Evolutionary conservation across 2,888 invertebrate species (phyloP).

Genomic region (Orthosia gothica): DNA sequence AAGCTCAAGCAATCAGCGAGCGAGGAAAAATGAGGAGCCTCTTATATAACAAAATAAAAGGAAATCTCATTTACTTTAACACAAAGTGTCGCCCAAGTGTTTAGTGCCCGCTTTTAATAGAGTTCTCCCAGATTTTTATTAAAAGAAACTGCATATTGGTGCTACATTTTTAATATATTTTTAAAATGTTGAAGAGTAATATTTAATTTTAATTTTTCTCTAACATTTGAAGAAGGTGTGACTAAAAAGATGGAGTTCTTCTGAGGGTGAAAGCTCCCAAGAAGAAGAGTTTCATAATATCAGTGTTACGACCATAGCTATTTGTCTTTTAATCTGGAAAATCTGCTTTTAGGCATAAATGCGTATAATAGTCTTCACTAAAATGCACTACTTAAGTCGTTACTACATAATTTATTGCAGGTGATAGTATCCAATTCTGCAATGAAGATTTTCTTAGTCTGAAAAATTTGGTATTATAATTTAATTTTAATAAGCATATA

Average conservation of each 20-base stretch:
- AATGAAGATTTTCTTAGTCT: no score
- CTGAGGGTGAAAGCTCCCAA: neutral
- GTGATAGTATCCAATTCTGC: no score
- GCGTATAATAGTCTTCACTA: no score
- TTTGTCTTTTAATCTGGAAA: no score
- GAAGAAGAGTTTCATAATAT: constrained; percentile 5
- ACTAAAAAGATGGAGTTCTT: constrained; percentile 14
- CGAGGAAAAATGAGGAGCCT: constrained; percentile 14
- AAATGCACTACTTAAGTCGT: no score
- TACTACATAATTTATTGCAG: no score
- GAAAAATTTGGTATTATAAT: no score
- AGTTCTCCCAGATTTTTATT: constrained; percentile 34
- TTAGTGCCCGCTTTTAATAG: constrained; percentile 30
- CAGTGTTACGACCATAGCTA: neutral
- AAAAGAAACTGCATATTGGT: constrained; percentile 22
- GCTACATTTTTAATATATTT: constrained; percentile 16
- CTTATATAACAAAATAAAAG: constrained; percentile 44
- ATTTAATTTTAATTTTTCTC: neutral
- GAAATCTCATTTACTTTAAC: no score
- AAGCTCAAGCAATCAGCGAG: constrained; percentile 26
- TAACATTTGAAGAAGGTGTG: neutral
- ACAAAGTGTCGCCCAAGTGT: no score
- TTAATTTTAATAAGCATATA: no score
- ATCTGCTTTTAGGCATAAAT: no score
- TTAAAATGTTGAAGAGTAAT: neutral